Base-by-base conservation (phyloP, 2,113 vertebrate species). In the Garra rufa region DNA sequence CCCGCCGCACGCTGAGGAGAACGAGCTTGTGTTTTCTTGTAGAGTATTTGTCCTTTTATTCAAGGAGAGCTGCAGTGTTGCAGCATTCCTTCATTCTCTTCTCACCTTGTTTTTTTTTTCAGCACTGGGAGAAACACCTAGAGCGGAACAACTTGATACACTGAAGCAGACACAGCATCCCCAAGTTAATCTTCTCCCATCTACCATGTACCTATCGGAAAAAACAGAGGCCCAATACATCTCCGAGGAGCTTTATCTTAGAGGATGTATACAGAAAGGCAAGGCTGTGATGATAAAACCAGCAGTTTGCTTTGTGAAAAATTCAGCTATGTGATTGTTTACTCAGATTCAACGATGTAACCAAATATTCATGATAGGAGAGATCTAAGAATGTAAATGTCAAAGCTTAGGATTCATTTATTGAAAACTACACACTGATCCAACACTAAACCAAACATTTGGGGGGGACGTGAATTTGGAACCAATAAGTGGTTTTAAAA, bases 141-240 rank as follows among this genome's bases (percentile, higher is more conserved):
- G 59, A 80, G 59, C 28, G 7, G 48, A 67, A 70, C 28, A 82
- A 50, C 44, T 14, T 41, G 80, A 71, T 82, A 82, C 46, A 69
- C 44, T 50, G 44, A 69, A 50, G 79, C 59, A 67, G 43, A 80
- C 38, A 80, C 41, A 46, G 19, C 63, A 30, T 81, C 30, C 44
- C 44, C 26, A 24, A 52, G 46, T 82, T 82, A 69, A 82, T 82
- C 80, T 71, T 52, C 30, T 67, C 19, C 43, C 24, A 65, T 67
- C 24, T 67, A 69, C 46, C 59, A 67, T 67, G 61, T 80, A 80
- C 78, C 57, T 63, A 79, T 79, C 76, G 70, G 17, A 28, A 9
- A 70, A 34, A 65, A 78, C 7, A 82, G 7, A 82, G 65, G 65
- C 28, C 79, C 65, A 81, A n/a, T 30, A 70, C 30, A 55, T 77